Conservation (phyloP, 2,797 vertebrate species). For the Halcyon smyrnensis region DNA sequence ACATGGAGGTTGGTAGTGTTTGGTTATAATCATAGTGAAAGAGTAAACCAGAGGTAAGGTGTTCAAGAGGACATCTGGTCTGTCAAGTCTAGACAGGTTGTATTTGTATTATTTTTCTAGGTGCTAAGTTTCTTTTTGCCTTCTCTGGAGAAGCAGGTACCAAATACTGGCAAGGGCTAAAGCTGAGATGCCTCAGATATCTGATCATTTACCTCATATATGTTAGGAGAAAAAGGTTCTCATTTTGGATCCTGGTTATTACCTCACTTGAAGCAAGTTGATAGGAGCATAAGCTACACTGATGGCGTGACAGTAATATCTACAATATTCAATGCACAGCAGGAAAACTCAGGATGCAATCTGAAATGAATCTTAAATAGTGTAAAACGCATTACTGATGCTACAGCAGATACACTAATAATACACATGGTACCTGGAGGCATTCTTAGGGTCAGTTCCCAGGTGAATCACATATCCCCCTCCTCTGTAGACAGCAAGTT, state of each 20-base stretch:
- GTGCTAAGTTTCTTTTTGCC: background rate
- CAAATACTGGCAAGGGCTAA: background rate
- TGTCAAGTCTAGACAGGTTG: background rate
- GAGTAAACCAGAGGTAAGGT: background rate
- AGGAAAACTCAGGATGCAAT: background rate
- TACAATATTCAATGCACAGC: background rate
- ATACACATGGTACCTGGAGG: slow-evolving; percentile 81
- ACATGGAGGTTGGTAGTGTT: background rate
- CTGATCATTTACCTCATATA: background rate
- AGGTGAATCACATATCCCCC: slow-evolving; percentile 90
- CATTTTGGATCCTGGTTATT: background rate
- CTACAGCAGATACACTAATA: background rate
- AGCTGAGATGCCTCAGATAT: background rate
- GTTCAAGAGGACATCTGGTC: background rate
- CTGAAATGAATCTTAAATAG: background rate
- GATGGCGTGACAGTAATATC: background rate
- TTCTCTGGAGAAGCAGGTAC: background rate
- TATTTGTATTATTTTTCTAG: background rate
- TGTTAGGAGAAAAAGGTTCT: background rate
- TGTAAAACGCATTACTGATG: background rate
- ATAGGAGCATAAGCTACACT: background rate
- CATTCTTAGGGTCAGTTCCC: slow-evolving; percentile 82
- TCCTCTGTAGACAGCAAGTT: slow-evolving; percentile 86
- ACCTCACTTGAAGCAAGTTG: background rate
- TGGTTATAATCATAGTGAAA: background rate